Conservation (phyloP, 2,888 invertebrate genomes). For the Agonum fuliginosum region DNA sequence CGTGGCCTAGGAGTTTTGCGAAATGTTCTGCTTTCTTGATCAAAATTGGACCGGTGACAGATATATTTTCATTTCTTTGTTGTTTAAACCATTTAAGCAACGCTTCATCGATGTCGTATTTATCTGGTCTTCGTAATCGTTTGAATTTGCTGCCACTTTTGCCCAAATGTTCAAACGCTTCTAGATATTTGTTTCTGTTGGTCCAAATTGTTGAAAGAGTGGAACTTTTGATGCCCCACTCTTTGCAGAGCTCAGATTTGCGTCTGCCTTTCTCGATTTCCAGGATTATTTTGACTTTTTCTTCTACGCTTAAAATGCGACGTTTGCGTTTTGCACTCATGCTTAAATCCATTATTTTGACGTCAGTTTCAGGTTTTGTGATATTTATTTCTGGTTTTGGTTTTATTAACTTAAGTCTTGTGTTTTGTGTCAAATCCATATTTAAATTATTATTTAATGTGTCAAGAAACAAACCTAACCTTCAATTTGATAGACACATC, state of each 20-base stretch:
- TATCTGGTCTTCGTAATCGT: conserved; percentile 46
- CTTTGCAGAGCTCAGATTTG: conserved; percentile 47
- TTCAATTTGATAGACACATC: neutral
- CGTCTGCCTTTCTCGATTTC: conserved; percentile 59
- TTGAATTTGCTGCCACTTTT: conserved; percentile 49
- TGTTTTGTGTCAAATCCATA: too few relatives aligned
- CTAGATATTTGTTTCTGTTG: conserved; percentile 53
- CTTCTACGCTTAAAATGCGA: conserved; percentile 59
- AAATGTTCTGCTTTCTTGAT: conserved; percentile 61
- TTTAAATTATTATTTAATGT: neutral
- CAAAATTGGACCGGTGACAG: conserved; percentile 61
- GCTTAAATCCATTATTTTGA: conserved; percentile 3
- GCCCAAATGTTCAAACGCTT: conserved; percentile 49
- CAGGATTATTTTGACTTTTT: conserved; percentile 61
- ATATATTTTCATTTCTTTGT: conserved; percentile 50
- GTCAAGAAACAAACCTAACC: conserved; percentile 4
- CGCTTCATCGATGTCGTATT: conserved; percentile 58
- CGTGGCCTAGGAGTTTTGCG: conserved; percentile 47
- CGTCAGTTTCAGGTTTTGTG: neutral
- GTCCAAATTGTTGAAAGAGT: conserved; percentile 61
- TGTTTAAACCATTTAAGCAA: conserved; percentile 60
- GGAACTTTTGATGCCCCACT: conserved; percentile 54
- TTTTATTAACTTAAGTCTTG: neutral
- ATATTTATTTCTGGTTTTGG: neutral
- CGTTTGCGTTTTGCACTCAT: conserved; percentile 44